phyloP scores from a whole-genome alignment of 2,888 invertebrate genomes.

The Drosophila flavopinicola region DNA sequence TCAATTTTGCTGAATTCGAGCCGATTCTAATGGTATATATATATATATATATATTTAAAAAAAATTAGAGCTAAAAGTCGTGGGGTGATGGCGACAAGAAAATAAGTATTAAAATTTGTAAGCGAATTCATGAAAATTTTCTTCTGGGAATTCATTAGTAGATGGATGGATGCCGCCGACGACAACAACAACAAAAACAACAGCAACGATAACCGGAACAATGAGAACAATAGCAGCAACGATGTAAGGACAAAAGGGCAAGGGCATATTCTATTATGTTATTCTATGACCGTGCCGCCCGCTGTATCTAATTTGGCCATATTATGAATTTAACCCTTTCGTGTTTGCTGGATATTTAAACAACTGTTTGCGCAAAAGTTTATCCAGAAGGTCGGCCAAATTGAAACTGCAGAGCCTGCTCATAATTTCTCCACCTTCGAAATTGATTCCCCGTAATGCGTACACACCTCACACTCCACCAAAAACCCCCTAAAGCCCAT shows the following conservation, averaged over 20 bases:
- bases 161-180: slow-evolving; percentile 10
- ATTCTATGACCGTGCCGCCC: slow-evolving; percentile 60
- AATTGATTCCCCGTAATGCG: slow-evolving; percentile 74
- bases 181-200: slow-evolving; percentile 13
- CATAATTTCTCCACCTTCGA: slow-evolving; percentile 66
- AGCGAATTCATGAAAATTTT: slow-evolving; percentile 74
- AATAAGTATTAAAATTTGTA: slow-evolving; percentile 78
- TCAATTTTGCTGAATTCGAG: too few species aligned
- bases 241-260: slow-evolving; percentile 33
- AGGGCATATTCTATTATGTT: slow-evolving; percentile 68
- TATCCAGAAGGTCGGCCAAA: slow-evolving; percentile 70
- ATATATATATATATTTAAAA: too few species aligned
- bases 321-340: slow-evolving; percentile 81
- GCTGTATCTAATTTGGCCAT: slow-evolving; percentile 77
- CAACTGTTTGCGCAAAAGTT: slow-evolving; percentile 80
- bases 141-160: slow-evolving; percentile 80
- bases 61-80: not conserved
- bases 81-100: slow-evolving; percentile 41
- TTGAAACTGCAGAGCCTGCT: slow-evolving; percentile 52
- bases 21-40: too few species aligned
- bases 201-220: slow-evolving; percentile 14
- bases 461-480: slow-evolving; percentile 24
- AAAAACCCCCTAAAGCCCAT: not conserved
- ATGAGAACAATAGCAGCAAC: slow-evolving; percentile 21
- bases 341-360: slow-evolving; percentile 80